Conservation (phyloP, 2,888 invertebrate genomes). For the Leptinotarsa tumamoca region DNA sequence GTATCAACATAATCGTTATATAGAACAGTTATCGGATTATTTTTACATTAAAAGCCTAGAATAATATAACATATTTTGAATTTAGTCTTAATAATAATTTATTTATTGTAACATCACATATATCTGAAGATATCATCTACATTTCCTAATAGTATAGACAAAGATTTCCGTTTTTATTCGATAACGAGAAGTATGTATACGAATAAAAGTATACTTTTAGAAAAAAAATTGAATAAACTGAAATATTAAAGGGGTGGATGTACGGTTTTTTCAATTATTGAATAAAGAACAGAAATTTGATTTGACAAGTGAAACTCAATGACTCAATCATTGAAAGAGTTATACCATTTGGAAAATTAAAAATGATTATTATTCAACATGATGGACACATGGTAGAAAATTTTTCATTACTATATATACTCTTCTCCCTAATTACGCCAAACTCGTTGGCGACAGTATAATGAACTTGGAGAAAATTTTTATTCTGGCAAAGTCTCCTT, state of each 20-base stretch:
- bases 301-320: too few species aligned
- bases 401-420: too few species aligned
- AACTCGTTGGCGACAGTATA: too few species aligned
- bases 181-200: not conserved
- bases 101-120: constrained; percentile 65
- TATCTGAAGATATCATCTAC: constrained; percentile 57
- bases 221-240: not conserved
- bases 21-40: constrained; percentile 31
- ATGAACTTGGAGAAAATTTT: too few species aligned
- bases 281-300: too few species aligned
- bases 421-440: too few species aligned
- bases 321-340: too few species aligned
- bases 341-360: too few species aligned
- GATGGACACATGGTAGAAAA: too few species aligned
- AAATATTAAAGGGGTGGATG: not conserved
- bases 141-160: constrained; percentile 42
- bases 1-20: constrained; percentile 32
- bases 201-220: not conserved
- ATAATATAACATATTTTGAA: constrained; percentile 35
- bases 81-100: constrained; percentile 43
- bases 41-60: constrained; percentile 55
- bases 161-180: not conserved
- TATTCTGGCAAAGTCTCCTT: too few species aligned
- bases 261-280: too few species aligned
- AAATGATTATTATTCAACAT: too few species aligned